phyloP scores from a whole-genome alignment of 1,140 invertebrate genomes.

The Sipha flava region DNA sequence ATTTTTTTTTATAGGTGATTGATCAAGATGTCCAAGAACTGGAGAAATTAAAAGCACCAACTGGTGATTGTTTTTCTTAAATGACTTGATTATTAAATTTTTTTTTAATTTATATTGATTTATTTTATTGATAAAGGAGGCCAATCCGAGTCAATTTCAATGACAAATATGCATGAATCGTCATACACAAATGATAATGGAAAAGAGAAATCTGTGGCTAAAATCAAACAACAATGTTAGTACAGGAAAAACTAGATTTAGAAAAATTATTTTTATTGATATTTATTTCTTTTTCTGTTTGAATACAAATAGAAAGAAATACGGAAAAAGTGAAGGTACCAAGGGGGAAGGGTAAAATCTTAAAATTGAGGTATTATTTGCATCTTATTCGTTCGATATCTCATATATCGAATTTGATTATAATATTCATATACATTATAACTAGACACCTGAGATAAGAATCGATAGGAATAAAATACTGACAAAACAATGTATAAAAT shows the following conservation, averaged over 20 bases:
- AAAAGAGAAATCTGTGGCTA: conserved; percentile 3
- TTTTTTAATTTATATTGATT: not conserved
- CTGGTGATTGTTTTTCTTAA: not conserved
- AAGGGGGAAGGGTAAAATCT: too few species aligned
- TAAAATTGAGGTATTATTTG: too few species aligned
- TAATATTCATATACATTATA: too few species aligned
- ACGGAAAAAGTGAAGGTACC: too few species aligned
- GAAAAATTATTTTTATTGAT: too few species aligned
- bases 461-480: too few species aligned
- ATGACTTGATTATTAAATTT: not conserved
- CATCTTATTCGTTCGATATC: too few species aligned
- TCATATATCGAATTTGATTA: too few species aligned
- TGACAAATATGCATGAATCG: conserved; percentile 27
- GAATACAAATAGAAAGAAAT: too few species aligned
- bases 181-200: conserved; percentile 34
- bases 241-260: not conserved
- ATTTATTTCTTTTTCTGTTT: too few species aligned
- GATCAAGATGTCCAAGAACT: conserved; percentile 34
- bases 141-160: conserved; percentile 6
- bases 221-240: conserved; percentile 34
- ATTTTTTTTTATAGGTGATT: not conserved
- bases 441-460: too few species aligned
- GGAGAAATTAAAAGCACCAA: conserved; percentile 16
- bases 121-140: not conserved
- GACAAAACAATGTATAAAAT: not conserved